phyloP scores from a whole-genome alignment of 2,113 vertebrate species.

The Narcine bancroftii region DNA sequence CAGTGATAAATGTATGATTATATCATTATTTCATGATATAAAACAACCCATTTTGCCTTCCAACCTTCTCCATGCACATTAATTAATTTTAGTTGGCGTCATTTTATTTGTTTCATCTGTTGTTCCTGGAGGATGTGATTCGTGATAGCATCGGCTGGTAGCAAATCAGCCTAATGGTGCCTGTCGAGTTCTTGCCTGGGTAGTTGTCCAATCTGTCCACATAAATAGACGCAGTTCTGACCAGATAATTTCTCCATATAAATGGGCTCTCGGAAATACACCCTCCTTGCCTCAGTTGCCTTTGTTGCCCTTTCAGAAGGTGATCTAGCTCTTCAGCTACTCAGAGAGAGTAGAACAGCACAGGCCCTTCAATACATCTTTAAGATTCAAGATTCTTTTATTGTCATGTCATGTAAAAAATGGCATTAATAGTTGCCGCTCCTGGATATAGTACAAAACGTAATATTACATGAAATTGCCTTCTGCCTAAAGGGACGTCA shows the following conservation, averaged over 20 bases:
- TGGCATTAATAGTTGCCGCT: too few relatives aligned
- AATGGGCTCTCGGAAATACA: constrained; percentile 42
- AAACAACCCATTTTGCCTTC: neutral
- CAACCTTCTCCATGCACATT: neutral
- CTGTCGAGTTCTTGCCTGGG: too few relatives aligned
- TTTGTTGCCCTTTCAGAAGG: constrained; percentile 45
- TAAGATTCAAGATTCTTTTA: too few relatives aligned
- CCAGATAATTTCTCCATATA: neutral
- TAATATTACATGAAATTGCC: too few relatives aligned
- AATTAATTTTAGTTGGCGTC: neutral
- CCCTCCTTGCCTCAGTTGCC: constrained; percentile 49
- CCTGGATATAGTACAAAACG: too few relatives aligned
- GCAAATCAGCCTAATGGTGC: too few relatives aligned
- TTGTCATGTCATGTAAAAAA: too few relatives aligned
- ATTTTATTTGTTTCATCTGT: neutral
- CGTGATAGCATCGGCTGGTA: neutral
- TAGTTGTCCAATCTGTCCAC: neutral
- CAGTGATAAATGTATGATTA: neutral
- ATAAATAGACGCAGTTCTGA: neutral
- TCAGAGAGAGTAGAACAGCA: too few relatives aligned
- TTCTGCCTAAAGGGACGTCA: too few relatives aligned
- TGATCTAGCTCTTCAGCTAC: neutral
- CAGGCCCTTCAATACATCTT: too few relatives aligned
- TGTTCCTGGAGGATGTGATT: neutral
- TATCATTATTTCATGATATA: neutral